Evolutionary conservation across 2,797 vertebrate species (phyloP), one percentile per base, ranked within the genome.

Genomic region (Myotis pilosus): DNA sequence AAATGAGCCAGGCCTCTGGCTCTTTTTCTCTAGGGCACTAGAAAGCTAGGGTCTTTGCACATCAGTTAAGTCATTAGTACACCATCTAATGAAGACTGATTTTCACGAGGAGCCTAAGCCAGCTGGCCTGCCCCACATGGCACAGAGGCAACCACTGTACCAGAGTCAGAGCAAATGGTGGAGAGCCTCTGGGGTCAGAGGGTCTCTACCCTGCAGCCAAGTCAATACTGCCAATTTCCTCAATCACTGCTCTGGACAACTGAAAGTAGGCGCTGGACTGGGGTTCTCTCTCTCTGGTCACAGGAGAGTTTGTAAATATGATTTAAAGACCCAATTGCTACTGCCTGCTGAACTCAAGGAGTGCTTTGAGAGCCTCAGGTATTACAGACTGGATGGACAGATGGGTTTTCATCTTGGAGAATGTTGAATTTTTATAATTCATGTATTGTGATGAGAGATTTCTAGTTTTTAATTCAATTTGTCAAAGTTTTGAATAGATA

Each of bases 31-130:
- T 86, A 19, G 30, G 75, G 36, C 47, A 33, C 2, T 94, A 85
- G 89, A 88, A 85, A 97, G 71, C 80, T 94, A 89, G 69, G 93
- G 90, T 95, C 75, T 97, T 97, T 80, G 51, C 19, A 96, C 53
- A 95, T 82, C 91, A 97, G 72, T 93, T 87, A 96, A 97, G 89
- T 96, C 94, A 96, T 97, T 96, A 95, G 79, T 47, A 5, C 71
- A 85, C 60, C 60, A 84, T 86, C 12, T 38, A 97, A 97, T 23
- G 33, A 97, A 97, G 36, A 92, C 57, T 97, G 23, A 92, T 96
- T 98, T 98, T 89, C 53, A 51, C 16, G 85, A 78, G 82, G 79
- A 91, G 62, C 20, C 60, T 64, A 25, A 89, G 91, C 89, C 95
- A 92, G 89, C 76, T 96, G 88, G 80, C 25, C 49, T 41, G n/a